Evolutionary conservation across 2,888 invertebrate species (phyloP), one percentile per base, ranked within the genome.

Genomic region (Ichneumoninae sp.): DNA sequence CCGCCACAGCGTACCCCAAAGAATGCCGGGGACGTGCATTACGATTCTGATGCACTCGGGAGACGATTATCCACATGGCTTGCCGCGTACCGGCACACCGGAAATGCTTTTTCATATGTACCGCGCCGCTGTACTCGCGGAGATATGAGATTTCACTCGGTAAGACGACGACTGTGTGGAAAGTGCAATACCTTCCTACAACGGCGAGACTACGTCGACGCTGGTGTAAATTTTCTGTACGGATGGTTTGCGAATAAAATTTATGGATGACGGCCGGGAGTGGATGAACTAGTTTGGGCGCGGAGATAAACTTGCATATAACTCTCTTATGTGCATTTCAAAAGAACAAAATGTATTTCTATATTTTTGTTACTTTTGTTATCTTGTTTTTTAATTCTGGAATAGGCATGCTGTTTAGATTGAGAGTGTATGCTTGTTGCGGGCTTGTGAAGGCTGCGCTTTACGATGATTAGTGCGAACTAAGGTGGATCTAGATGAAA

Each of bases 31-130:
- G 50, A 78, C 57, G 57, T 71, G 70, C 71, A 78, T 85, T 82
- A 66, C 71, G 71, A 82, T 82, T 75, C 75, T 16, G 22, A 68
- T 60, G 54, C 44, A 73, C 60, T 77, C 63, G 60, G 40, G 50
- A 78, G 57, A 71, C 66, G 78, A 75, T 81, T 85, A 85, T 79
- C 57, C 78, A 69, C 60, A 57, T 75, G 57, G 65, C 75, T 85
- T 63, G 74, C 65, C 47, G 69, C 75, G 77, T 77, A 78, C 63
- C 54, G 54, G n/a, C 60, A 66, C 10, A 68, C 63, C 74, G 52
- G 71, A 74, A 84, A 66, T 65, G 65, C 47, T 75, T 54, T 77
- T 57, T 66, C 71, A 71, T 73, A 71, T 73, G 16, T 78, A 47
- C 50, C 16, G 26, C 60, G 60, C 26, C 44, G 36, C 60, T 73